phyloP scores from a whole-genome alignment of 2,797 vertebrate genomes.

The Synanceia verrucosa region DNA sequence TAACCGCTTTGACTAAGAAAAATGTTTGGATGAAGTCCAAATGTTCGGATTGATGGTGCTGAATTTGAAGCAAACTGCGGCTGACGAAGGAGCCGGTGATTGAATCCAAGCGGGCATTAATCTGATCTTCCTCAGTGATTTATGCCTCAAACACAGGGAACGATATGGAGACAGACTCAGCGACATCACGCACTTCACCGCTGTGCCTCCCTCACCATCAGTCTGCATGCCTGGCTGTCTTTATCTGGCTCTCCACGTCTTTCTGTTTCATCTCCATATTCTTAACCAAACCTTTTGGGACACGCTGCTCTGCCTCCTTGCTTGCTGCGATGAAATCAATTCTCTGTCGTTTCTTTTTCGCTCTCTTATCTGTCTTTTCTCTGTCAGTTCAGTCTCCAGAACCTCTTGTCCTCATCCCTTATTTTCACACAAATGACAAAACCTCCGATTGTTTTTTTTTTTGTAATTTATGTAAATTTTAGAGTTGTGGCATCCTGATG shows the following conservation, averaged over 20 bases:
- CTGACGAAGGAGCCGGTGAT: constrained; percentile 33
- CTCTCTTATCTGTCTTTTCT: constrained; percentile 11
- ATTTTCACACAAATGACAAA: constrained; percentile 9
- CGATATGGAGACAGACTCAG: constrained; percentile 13
- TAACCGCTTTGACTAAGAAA: not conserved
- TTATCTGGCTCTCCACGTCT: constrained; percentile 35
- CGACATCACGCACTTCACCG: constrained; percentile 8
- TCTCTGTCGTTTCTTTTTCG: constrained; percentile 15
- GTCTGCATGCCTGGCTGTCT: constrained; percentile 16
- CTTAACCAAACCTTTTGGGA: constrained; percentile 32
- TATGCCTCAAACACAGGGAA: not conserved
- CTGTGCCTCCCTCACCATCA: not conserved
- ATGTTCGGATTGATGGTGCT: not conserved
- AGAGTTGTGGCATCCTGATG: not conserved
- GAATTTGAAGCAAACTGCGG: constrained; percentile 13
- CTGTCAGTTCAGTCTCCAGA: constrained; percentile 37
- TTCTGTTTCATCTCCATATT: constrained; percentile 33
- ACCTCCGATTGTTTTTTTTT: not conserved
- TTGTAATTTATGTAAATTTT: not conserved
- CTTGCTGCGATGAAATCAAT: constrained; percentile 45
- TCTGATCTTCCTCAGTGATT: constrained; percentile 31
- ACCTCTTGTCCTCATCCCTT: constrained; percentile 10
- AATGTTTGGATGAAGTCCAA: not conserved
- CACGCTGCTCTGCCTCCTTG: constrained; percentile 4
- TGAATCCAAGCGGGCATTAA: constrained; percentile 3